Conservation (phyloP, 2,888 invertebrate genomes). For the Aquatica leii region DNA sequence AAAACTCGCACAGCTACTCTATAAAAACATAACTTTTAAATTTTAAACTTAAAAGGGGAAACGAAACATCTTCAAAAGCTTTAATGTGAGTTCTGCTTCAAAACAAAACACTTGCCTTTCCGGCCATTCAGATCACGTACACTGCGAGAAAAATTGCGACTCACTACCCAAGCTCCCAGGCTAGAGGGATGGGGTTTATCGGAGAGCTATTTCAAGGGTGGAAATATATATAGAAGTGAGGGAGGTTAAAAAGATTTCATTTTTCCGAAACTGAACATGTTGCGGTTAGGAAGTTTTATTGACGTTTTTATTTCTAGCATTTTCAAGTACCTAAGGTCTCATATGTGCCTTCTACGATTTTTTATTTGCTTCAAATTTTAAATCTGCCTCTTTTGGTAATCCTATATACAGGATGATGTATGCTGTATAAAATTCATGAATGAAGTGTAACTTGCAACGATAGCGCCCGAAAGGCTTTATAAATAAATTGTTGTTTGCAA, state of each 20-base stretch:
- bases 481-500: too few species aligned
- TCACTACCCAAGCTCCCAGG: constrained; percentile 57
- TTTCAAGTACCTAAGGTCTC: constrained; percentile 43
- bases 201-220: constrained; percentile 59
- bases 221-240: constrained; percentile 56
- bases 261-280: constrained; percentile 60
- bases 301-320: constrained; percentile 56
- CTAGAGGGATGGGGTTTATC: constrained; percentile 53
- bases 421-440: too few species aligned
- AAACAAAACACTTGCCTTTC: constrained; percentile 56
- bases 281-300: constrained; percentile 57
- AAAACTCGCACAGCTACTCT: too few species aligned
- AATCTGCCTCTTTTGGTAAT: constrained; percentile 4
- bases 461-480: too few species aligned
- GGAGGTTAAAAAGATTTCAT: constrained; percentile 60
- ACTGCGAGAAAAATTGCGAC: constrained; percentile 62
- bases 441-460: too few species aligned
- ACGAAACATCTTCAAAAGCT: constrained; percentile 37
- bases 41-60: constrained; percentile 35
- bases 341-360: constrained; percentile 14
- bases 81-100: constrained; percentile 50
- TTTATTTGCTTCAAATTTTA: constrained; percentile 13
- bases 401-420: not conserved
- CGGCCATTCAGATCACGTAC: constrained; percentile 60
- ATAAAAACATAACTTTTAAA: constrained; percentile 29